Percentiles rank a stretch among this genome's conserved stretches.
Evolutionary conservation across 2,113 vertebrate genomes (phyloP).

Genomic region (Siniperca chuatsi): DNA sequence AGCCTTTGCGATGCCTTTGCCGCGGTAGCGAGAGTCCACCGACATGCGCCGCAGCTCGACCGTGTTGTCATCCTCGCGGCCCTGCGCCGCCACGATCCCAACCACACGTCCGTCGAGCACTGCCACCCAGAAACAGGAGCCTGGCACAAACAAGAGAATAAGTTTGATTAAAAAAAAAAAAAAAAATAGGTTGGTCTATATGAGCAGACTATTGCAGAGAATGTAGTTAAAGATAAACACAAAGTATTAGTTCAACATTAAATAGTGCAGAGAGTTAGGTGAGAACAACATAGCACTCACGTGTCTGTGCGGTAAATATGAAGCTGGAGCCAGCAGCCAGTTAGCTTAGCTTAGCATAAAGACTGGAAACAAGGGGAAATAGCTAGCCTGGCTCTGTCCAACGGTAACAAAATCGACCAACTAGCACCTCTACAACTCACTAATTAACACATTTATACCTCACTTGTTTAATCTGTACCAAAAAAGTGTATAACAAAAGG

Average conservation of each 20-base stretch:
- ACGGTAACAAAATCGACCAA: neutral
- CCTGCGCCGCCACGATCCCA: slow-evolving; percentile 94
- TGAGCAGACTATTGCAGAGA: neutral
- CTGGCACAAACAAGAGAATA: slow-evolving; percentile 75
- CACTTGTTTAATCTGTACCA: too few relatives aligned
- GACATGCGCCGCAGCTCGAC: slow-evolving; percentile 98
- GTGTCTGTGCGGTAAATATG: neutral
- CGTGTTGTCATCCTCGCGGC: slow-evolving; percentile 93
- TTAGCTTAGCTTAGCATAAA: slow-evolving; percentile 16
- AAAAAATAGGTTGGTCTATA: neutral
- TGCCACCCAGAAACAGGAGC: slow-evolving; percentile 98
- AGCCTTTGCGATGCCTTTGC: slow-evolving; percentile 97
- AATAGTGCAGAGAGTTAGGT: too few relatives aligned
- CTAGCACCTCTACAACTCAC: neutral
- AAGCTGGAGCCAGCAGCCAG: neutral
- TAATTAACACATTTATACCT: too few relatives aligned
- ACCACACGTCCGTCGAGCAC: slow-evolving; percentile 95
- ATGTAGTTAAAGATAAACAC: neutral
- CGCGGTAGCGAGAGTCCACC: slow-evolving; percentile 95
- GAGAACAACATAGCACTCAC: neutral
- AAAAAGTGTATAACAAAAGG: neutral
- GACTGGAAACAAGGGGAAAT: neutral
- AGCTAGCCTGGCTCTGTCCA: neutral
- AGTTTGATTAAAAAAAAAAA: too few relatives aligned
- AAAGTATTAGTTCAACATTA: neutral